Base-by-base conservation (phyloP, 1,140 invertebrate genomes). In the Bombus cullumanus region DNA sequence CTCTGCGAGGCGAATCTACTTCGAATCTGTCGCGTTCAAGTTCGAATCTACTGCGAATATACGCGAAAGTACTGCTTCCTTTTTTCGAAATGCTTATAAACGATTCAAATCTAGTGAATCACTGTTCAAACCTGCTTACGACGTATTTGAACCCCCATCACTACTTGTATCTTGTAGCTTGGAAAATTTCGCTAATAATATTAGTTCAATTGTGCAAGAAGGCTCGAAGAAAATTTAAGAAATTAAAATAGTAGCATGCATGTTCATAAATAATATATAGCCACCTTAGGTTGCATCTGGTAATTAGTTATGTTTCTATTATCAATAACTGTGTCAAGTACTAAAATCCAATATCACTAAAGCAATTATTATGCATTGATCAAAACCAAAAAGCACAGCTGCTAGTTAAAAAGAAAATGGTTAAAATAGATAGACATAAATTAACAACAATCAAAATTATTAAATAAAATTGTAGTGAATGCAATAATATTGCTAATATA, bases 361-460 rank as follows among this genome's bases (percentile, higher is more conserved):
- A 22, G 37, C 41, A 47, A 68, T 68, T 68, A 81, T 89, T 69
- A 83, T 59, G 53, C 81, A 64, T 80, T 18, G 64, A 37, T 41
- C 10, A 62, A 76, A 84, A 53, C 78, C 39, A 66, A 81, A 76
- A 85, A 88, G 47, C 62, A 57, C 39, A 82, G 3, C 31, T 86
- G 37, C 31, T 34, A 39, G 6, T 68, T 53, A 13, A 13, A 81
- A 13, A 59, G 66, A 37, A 47, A 34, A 80, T 84, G 64, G 41
- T 53, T 47, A 68, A 80, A 83, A 86, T 83, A 86, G 34, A 86
- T 77, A 88, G 59, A 83, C 22, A 81, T 90, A 90, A 87, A 91
- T 87, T 85, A 88, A 84, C 47, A 83, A 85, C 47, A 57, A 73
- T 77, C 81, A 85, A 89, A 64, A 74, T 62, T 72, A 43, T 13